Percentiles rank a stretch among this genome's conserved stretches.
Conservation (phyloP, 1,140 invertebrate genomes). For the Drosophila trapezifrons region DNA sequence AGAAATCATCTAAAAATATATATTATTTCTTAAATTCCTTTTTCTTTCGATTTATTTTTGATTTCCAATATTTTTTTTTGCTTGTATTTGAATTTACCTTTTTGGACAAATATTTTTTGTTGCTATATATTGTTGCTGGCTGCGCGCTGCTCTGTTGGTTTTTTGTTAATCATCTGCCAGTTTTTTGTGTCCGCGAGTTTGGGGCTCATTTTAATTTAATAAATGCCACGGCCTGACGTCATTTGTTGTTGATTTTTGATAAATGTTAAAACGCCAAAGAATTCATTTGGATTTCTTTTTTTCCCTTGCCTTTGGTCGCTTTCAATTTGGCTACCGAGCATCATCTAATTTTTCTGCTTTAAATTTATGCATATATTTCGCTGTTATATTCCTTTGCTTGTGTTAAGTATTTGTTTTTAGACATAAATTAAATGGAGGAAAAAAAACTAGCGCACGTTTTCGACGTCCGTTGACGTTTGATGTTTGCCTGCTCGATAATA, state of each 20-base stretch:
- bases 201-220: conserved; percentile 58
- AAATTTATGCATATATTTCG: conserved; percentile 49
- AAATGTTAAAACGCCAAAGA: conserved; percentile 64
- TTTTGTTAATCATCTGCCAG: conserved; percentile 52
- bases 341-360: conserved; percentile 41
- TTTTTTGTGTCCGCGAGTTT: conserved; percentile 43
- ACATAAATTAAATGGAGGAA: conserved; percentile 45
- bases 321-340: conserved; percentile 38
- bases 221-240: conserved; percentile 68
- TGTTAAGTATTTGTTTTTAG: conserved; percentile 58
- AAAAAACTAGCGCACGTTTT: conserved; percentile 38
- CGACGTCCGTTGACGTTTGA: conserved; percentile 28
- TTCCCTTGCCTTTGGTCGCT: conserved; percentile 2
- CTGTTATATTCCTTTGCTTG: conserved; percentile 16
- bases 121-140: conserved; percentile 24
- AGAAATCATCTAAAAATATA: conserved; percentile 31
- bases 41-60: conserved; percentile 32
- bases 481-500: conserved; percentile 58
- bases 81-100: conserved; percentile 38
- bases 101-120: conserved; percentile 35
- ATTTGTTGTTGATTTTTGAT: conserved; percentile 67
- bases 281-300: conserved; percentile 32
- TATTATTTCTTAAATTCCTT: conserved; percentile 3
- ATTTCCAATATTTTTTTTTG: conserved; percentile 10
- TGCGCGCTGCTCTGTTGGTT: conserved; percentile 13